phyloP scores from a whole-genome alignment of 53 echinoderm and acorn worm genomes.

The Paelopatides confundens region DNA sequence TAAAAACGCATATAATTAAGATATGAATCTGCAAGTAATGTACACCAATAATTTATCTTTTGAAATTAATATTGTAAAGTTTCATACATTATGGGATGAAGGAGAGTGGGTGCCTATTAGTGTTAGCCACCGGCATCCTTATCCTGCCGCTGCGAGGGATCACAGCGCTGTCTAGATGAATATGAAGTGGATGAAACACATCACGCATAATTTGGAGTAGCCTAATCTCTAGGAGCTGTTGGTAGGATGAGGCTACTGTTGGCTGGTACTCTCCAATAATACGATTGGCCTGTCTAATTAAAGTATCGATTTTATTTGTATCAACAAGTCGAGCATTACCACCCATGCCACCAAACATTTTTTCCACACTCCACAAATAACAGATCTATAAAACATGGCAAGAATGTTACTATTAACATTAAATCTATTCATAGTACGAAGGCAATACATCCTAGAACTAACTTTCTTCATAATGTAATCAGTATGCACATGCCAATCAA shows the following conservation, averaged over 20 bases:
- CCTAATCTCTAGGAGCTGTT: neutral
- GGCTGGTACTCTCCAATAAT: neutral
- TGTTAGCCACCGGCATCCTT: too few species aligned
- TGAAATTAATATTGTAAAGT: too few species aligned
- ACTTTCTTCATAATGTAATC: neutral
- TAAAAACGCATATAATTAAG: too few species aligned
- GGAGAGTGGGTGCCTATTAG: too few species aligned
- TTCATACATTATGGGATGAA: too few species aligned
- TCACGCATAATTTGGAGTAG: neutral
- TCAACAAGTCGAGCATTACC: neutral
- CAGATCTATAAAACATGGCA: constrained; percentile 1
- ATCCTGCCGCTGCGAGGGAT: too few species aligned
- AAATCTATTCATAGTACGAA: neutral
- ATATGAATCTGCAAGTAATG: too few species aligned
- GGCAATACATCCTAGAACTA: neutral
- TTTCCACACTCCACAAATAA: neutral
- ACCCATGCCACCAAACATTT: neutral
- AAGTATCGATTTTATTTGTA: neutral
- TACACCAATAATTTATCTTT: too few species aligned
- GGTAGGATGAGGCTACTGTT: neutral
- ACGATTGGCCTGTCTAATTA: neutral
- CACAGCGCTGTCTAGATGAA: too few species aligned
- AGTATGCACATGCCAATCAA: neutral
- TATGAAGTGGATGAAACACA: neutral
- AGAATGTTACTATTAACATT: neutral